Evolutionary conservation across 2,888 invertebrate species (phyloP).

Genomic region (Thereva unica): DNA sequence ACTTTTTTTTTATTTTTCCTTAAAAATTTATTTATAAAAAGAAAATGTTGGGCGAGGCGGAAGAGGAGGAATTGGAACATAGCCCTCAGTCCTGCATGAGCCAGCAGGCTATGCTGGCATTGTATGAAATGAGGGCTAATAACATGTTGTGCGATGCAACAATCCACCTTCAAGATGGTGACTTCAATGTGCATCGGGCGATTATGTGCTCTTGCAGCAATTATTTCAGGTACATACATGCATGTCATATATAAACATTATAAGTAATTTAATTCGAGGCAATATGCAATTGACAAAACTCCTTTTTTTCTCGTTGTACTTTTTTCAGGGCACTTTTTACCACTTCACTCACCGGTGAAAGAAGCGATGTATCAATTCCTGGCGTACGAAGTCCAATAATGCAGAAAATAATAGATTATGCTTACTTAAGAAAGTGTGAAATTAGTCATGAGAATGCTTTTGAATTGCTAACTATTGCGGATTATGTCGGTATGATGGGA

Average conservation of each 20-base stretch:
- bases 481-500: slow-evolving; percentile 84
- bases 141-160: slow-evolving; percentile 87
- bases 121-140: slow-evolving; percentile 80
- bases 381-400: slow-evolving; percentile 79
- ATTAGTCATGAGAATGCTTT: slow-evolving; percentile 80
- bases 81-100: slow-evolving; percentile 66
- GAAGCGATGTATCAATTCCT: slow-evolving; percentile 72
- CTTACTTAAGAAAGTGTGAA: slow-evolving; percentile 78
- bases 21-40: neutral
- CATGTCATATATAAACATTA: neutral
- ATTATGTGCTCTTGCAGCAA: slow-evolving; percentile 87
- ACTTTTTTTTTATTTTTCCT: too few relatives aligned
- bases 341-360: slow-evolving; percentile 73
- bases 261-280: neutral
- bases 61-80: slow-evolving; percentile 46
- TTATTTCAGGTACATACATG: slow-evolving; percentile 78
- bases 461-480: slow-evolving; percentile 79
- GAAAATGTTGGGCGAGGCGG: slow-evolving; percentile 18
- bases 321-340: slow-evolving; percentile 81
- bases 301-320: slow-evolving; percentile 37
- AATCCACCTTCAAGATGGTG: slow-evolving; percentile 79
- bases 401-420: slow-evolving; percentile 78
- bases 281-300: slow-evolving; percentile 11
- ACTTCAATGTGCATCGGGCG: slow-evolving; percentile 84
- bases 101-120: slow-evolving; percentile 79